A percentile compares a stretch with the other conserved stretches of the same genome.
These are phyloP conservation scores for Ichneumon xanthorius DNA, from an alignment of 2,888 invertebrate genomes.

Conservation along the genomic window DNA sequence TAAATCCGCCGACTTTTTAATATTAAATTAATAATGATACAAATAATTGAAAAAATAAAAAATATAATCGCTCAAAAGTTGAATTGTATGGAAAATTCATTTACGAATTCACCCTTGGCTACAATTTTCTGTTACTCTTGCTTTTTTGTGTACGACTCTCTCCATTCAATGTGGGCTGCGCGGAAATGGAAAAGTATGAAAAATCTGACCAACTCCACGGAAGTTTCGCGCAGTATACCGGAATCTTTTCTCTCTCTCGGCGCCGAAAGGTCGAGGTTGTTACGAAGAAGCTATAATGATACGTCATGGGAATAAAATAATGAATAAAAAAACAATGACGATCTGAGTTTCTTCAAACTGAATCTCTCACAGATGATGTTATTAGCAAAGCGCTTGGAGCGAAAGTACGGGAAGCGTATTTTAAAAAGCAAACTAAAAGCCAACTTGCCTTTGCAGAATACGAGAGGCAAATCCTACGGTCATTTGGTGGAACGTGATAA, in stretches of 20 bases:
- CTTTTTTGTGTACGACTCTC: background rate
- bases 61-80: background rate
- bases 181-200: conserved; percentile 29
- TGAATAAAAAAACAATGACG: conserved; percentile 17
- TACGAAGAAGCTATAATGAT: conserved; percentile 4
- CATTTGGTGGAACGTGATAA: conserved; percentile 3
- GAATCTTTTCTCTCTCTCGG: background rate
- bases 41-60: background rate
- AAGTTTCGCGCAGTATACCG: conserved; percentile 12
- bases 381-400: background rate
- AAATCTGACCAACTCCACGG: conserved; percentile 19
- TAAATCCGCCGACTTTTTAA: background rate
- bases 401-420: background rate
- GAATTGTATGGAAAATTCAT: conserved; percentile 17
- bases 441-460: background rate
- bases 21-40: background rate
- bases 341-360: conserved; percentile 11
- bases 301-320: conserved; percentile 8
- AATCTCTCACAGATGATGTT: background rate
- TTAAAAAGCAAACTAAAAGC: background rate
- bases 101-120: background rate
- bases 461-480: conserved; percentile 1
- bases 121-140: background rate
- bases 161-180: conserved; percentile 13
- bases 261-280: conserved; percentile 31